phyloP scores from a whole-genome alignment of 2,113 vertebrate species.

The Vimba vimba region DNA sequence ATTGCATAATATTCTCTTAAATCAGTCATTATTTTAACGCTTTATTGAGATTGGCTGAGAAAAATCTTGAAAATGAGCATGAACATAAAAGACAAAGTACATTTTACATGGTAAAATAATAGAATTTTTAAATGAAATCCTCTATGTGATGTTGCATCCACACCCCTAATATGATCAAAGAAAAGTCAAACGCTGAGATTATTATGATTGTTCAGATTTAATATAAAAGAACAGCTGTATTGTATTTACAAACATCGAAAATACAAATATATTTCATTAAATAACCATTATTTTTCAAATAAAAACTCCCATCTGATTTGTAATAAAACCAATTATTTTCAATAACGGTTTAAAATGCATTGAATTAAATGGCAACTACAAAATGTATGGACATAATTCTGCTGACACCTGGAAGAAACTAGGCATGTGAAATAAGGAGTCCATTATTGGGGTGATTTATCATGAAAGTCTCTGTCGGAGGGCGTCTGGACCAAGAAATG shows the following conservation, averaged over 20 bases:
- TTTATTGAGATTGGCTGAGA: background rate
- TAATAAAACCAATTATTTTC: conserved; percentile 59
- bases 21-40: background rate
- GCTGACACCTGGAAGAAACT: background rate
- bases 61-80: background rate
- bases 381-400: conserved; percentile 13
- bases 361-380: conserved; percentile 13
- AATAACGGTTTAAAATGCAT: conserved; percentile 26
- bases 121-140: background rate
- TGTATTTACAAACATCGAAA: conserved; percentile 66
- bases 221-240: conserved; percentile 59
- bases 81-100: background rate
- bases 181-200: background rate
- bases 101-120: background rate
- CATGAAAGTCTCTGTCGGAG: conserved; percentile 51
- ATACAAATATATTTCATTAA: conserved; percentile 71
- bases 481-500: conserved; percentile 80
- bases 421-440: background rate
- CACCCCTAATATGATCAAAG: background rate
- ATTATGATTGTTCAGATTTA: conserved; percentile 56
- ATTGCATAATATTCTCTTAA: background rate
- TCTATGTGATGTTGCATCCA: background rate
- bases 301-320: conserved; percentile 62
- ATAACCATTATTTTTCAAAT: conserved; percentile 65
- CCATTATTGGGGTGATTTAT: conserved; percentile 37